A percentile compares a stretch with the other conserved stretches of the same genome.
These are phyloP conservation scores for Aphelenchoides fujianensis DNA, from an alignment of 1,140 invertebrate genomes.

Conservation along the genomic window DNA sequence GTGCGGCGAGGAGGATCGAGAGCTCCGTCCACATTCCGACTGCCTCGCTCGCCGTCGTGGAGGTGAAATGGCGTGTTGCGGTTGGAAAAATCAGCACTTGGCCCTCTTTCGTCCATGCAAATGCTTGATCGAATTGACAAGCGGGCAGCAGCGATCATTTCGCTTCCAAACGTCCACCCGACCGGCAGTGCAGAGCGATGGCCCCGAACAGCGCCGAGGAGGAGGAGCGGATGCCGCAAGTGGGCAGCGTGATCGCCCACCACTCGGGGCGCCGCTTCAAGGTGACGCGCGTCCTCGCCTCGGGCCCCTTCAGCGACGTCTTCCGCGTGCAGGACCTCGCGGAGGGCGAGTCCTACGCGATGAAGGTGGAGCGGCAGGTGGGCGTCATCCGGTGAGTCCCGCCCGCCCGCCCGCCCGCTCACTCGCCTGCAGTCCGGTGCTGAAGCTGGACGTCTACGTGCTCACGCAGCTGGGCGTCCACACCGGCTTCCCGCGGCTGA, in stretches of 20 bases:
- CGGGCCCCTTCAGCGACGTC: slow-evolving; percentile 42
- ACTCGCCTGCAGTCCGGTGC: slow-evolving; percentile 28
- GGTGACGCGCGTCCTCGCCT: slow-evolving; percentile 31
- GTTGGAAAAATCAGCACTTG: too few species aligned
- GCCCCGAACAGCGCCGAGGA: slow-evolving; percentile 5
- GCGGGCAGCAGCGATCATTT: too few species aligned
- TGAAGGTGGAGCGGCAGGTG: slow-evolving; percentile 38
- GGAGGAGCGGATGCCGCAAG: slow-evolving; percentile 21
- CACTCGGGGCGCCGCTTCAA: slow-evolving; percentile 23
- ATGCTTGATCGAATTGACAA: too few species aligned
- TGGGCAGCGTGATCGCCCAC: slow-evolving; percentile 1
- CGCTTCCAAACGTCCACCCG: neutral
- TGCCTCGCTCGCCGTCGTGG: too few species aligned
- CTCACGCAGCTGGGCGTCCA: slow-evolving; percentile 23
- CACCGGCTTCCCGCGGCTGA: slow-evolving; percentile 24
- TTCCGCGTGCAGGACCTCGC: slow-evolving; percentile 29
- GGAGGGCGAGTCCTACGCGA: slow-evolving; percentile 29
- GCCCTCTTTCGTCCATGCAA: too few species aligned
- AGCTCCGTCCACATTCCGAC: too few species aligned
- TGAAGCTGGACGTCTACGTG: slow-evolving; percentile 43
- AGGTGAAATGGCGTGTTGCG: too few species aligned
- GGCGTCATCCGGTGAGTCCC: slow-evolving; percentile 22
- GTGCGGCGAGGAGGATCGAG: too few species aligned
- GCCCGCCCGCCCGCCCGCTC: too few species aligned
- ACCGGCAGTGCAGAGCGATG: neutral